Evolutionary conservation across 1,140 invertebrate species (phyloP), one percentile per base, ranked within the genome.

Genomic region (Phocides pigmalion): DNA sequence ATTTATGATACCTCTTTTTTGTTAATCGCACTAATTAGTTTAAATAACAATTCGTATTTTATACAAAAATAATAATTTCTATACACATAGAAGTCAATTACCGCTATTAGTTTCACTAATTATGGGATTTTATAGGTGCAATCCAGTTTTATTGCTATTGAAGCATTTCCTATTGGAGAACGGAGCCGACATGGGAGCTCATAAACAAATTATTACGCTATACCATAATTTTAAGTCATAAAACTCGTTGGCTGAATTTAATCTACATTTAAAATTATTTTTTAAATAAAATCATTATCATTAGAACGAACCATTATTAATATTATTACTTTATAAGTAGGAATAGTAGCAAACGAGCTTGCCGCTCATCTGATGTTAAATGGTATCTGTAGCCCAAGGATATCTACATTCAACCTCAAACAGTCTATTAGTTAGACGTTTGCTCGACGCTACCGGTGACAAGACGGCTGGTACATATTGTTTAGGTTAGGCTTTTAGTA

Each of bases 41-140:
- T 74, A 59, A 75, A 72, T 68, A 61, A 50, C 66, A 49, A 76
- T 58, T 76, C 66, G 59, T 75, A 22, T 3, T 42, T 53, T 66
- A 61, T 51, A 76, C 69, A 80, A 77, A 49, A 50, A 75, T 81
- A 76, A 75, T 66, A 63, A 72, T 76, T 74, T 77, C 75, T 72
- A 66, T 83, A 76, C 28, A 51, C 25, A 51, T 80, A 66, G 79
- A 80, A 87, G 77, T 81, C 74, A 72, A 85, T 87, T 83, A 82
- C 76, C 47, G 47, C 74, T 70, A 84, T 89, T 87, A 87, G 87
- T 87, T 82, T 84, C 84, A 89, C 84, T 90, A 87, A 90, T 90
- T 88, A 85, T 66, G 66, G 70, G 49, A 64, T 82, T 90, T 89
- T 88, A 90, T 72, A 73, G 68, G 79, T 65, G 73, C 82, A 76